Base-by-base conservation (phyloP, 2,797 vertebrate genomes). In the Periophthalmus magnuspinnatus region DNA sequence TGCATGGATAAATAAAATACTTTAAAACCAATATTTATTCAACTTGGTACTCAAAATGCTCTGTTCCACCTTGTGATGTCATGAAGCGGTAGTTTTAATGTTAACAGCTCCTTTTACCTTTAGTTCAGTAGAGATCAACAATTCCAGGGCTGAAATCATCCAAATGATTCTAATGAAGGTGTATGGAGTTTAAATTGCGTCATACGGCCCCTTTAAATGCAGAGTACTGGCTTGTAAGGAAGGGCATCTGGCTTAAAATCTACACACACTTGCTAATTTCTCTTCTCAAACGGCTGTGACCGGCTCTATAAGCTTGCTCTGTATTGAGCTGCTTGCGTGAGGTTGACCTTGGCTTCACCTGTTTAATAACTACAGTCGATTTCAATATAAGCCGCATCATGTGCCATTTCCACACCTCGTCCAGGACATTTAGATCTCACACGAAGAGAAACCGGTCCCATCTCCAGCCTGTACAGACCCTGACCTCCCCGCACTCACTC, bases 321-420 rank as follows among this genome's bases (percentile, higher is more conserved):
- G 60, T 75, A 71, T 67, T 68, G 78, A 77, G 71, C 63, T 58
- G 69, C 38, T 67, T 48, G 48, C 61, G 34, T 59, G 52, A 1
- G 1, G 47, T 56, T 70, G 45, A 68, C 79, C 77, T 73, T 9
- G 33, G 65, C 71, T 78, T 72, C 33, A 68, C 67, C 1, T 16
- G 50, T 59, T 80, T 67, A 66, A 81, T 80, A 76, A 22, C 66
- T 48, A 56, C 64, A 21, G 59, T 69, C 11, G 57, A 74, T 74
- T 28, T 16, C 59, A 80, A 82, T 81, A 77, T 69, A 66, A 76
- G 75, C 86, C 69, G 33, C 68, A 84, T 78, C 69, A 85, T 74
- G 6, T 0, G 28, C 77, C 57, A 72, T 80, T 38, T 38, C 80
- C 63, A 54, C 65, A 14, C 78, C 80, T 78, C 59, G 45, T 79